Evolutionary conservation across 2,888 invertebrate species (phyloP), one percentile per base, ranked within the genome.

Genomic region (Parnassius glacialis): DNA sequence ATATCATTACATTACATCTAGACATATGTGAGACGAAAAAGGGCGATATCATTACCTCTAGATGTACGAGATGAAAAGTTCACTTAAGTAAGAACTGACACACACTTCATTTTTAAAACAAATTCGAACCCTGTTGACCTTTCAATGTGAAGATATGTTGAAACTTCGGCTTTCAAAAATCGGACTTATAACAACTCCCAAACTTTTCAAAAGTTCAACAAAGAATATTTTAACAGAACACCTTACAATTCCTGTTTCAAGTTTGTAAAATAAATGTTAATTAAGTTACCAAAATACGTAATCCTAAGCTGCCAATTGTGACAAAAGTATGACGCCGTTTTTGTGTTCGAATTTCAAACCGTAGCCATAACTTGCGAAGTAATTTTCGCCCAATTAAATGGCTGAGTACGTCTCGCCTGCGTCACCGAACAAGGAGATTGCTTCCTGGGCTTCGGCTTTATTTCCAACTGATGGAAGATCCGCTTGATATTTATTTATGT

Each of bases 301-400:
- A 20, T 9, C 12, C 25, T 20, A 25, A 52, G 12, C 51, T 25
- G 25, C 9, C 20, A 52, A 11, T 25, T 52, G 43, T 13, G 53
- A 16, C 53, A 42, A 43, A 53, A 16, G 42, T 11, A 42, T 16
- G 10, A 13, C 43, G 2, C 3, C 3, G 13, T 5, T 7, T 16
- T 43, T 11, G 10, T 16, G 53, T 16, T 53, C 53, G 61, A 65
- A 66, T 64, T 65, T 64, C 64, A 64, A 66, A 69, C 67, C 67
- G 64, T 66, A 63, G 62, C 64, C 62, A 76, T 75, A 76, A 78
- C 78, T 79, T 74, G 76, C 74, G 75, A 74, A 74, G 83, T 86
- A 84, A 86, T 87, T 78, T 74, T 84, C 80, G 77, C 75, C 80
- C 87, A 87, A 89, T 89, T 88, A 87, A 79, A 74, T 76, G 76